Evolutionary conservation across 2,888 invertebrate genomes (phyloP).

Genomic region (Lobophora halterata): DNA sequence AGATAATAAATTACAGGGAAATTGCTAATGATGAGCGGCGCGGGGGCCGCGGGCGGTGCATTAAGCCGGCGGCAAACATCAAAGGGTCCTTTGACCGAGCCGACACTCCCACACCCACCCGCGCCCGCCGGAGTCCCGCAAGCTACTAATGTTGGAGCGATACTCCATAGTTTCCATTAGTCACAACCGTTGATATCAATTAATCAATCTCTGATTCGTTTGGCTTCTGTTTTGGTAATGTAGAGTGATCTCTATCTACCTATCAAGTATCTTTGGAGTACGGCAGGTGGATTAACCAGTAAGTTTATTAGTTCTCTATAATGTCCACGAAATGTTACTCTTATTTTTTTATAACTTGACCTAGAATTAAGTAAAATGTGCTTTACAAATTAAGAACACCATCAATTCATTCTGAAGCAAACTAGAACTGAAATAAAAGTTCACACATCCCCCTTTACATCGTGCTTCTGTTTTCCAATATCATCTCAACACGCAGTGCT

Average conservation of each 20-base stretch:
- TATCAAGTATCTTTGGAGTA: too few relatives aligned
- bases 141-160: conserved; percentile 38
- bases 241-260: conserved; percentile 5
- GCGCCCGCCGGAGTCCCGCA: conserved; percentile 35
- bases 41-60: conserved; percentile 77
- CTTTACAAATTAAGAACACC: too few relatives aligned
- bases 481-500: conserved; percentile 1
- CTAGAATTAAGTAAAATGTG: too few relatives aligned
- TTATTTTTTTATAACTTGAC: too few relatives aligned
- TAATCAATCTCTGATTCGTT: conserved; percentile 53
- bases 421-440: too few relatives aligned
- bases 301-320: too few relatives aligned
- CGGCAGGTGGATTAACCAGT: too few relatives aligned
- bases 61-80: conserved; percentile 81
- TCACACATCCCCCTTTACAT: too few relatives aligned
- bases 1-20: conserved; percentile 80
- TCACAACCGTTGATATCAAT: conserved; percentile 62
- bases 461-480: conserved; percentile 18
- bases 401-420: too few relatives aligned
- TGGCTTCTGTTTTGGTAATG: conserved; percentile 47
- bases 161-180: conserved; percentile 32
- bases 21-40: conserved; percentile 79
- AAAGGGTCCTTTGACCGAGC: conserved; percentile 79
- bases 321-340: too few relatives aligned
- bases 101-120: conserved; percentile 73